Evolutionary conservation across 2,888 invertebrate species (phyloP).

Genomic region (Acheta domesticus): DNA sequence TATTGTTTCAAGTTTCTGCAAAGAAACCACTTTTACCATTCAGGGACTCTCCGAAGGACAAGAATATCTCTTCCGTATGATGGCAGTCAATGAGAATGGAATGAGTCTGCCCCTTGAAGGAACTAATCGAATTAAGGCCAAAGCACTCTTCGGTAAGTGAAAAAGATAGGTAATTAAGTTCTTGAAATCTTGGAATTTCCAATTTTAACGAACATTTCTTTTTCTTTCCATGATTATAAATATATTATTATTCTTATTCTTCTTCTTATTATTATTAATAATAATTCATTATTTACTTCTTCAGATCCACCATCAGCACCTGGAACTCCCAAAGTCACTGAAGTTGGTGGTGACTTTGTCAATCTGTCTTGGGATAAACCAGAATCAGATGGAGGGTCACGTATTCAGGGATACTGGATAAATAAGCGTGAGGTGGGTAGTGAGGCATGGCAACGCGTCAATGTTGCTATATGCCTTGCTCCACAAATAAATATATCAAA

Average conservation of each 20-base stretch:
- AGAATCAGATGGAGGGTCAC: conserved; percentile 88
- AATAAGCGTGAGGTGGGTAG: conserved; percentile 93
- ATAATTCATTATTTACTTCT: conserved; percentile 26
- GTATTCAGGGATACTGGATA: conserved; percentile 97
- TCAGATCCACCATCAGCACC: conserved; percentile 88
- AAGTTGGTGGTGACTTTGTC: conserved; percentile 96
- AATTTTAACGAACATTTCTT: too few species aligned
- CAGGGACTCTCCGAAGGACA: conserved; percentile 95
- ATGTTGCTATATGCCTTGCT: conserved; percentile 71
- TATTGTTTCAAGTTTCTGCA: conserved; percentile 70
- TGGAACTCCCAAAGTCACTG: conserved; percentile 83
- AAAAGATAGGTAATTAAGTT: too few species aligned
- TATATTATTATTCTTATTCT: too few species aligned
- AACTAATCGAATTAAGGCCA: conserved; percentile 83
- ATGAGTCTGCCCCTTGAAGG: conserved; percentile 88
- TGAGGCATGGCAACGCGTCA: conserved; percentile 87
- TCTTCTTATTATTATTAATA: not conserved
- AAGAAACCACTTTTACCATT: conserved; percentile 82
- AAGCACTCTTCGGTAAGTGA: conserved; percentile 65
- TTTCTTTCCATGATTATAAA: not conserved
- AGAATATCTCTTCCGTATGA: conserved; percentile 95
- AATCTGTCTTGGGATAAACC: conserved; percentile 96
- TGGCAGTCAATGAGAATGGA: conserved; percentile 96
- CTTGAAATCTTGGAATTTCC: too few species aligned
- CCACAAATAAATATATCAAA: conserved; percentile 92